phyloP scores from a whole-genome alignment of 2,888 invertebrate species.

The Orchesella flavescens region DNA sequence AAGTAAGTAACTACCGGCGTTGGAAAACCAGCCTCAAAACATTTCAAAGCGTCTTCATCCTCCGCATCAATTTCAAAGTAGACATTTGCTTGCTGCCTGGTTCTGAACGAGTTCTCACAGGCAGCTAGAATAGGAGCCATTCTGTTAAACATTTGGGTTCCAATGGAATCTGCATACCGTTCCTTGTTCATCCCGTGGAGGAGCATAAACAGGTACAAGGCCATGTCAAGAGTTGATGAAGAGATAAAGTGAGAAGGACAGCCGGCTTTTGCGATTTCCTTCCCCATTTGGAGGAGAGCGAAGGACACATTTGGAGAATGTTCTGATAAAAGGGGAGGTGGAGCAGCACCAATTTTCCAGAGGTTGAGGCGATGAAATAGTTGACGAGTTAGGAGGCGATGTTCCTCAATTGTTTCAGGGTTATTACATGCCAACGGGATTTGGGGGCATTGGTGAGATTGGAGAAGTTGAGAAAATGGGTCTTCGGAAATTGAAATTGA shows the following conservation, averaged over 20 bases:
- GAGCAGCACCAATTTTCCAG: neutral
- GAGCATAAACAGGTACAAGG: neutral
- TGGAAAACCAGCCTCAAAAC: neutral
- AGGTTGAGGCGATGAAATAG: neutral
- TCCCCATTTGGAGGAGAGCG: conserved; percentile 10
- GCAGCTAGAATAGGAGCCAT: neutral
- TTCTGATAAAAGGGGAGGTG: neutral
- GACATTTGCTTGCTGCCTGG: no score
- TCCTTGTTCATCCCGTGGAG: conserved; percentile 6
- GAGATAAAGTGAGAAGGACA: conserved; percentile 21
- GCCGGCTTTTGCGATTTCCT: conserved; percentile 1
- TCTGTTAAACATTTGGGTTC: neutral
- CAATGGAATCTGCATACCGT: conserved; percentile 23
- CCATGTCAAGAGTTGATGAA: conserved; percentile 1
- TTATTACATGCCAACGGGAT: neutral
- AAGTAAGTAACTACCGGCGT: no score
- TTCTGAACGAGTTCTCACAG: neutral
- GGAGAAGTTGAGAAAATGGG: no score
- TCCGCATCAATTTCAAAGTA: no score
- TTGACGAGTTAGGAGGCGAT: neutral
- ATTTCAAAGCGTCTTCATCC: no score
- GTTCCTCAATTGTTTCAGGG: neutral
- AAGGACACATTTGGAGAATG: neutral
- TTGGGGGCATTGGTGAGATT: neutral
- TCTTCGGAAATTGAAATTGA: no score